Conservation (phyloP, 2,113 vertebrate genomes). For the Castor canadensis region DNA sequence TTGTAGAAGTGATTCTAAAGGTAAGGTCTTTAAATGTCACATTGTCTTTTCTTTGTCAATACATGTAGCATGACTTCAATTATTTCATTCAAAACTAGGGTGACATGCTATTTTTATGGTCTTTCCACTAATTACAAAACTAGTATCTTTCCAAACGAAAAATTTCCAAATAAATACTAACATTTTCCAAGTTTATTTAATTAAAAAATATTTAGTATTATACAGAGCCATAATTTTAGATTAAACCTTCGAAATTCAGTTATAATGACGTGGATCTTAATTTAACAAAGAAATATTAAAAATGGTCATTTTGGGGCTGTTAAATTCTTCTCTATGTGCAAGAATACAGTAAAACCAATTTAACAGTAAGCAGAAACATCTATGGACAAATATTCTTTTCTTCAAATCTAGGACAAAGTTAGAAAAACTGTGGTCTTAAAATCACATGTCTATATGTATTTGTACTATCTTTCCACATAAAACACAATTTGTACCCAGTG, state of each 20-base stretch:
- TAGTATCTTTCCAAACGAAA: neutral
- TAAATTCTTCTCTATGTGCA: neutral
- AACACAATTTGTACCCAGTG: neutral
- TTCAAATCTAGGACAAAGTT: neutral
- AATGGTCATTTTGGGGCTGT: neutral
- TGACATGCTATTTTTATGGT: neutral
- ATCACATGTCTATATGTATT: neutral
- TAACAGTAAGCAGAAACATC: neutral
- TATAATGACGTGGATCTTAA: neutral
- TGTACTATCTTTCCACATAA: neutral
- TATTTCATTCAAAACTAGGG: neutral
- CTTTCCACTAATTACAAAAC: neutral
- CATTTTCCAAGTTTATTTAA: neutral
- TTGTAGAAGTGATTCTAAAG: neutral
- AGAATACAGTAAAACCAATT: neutral
- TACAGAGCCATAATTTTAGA: neutral
- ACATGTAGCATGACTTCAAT: neutral
- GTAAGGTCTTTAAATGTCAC: neutral
- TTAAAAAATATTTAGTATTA: neutral
- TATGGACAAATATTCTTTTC: neutral
- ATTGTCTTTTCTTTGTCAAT: neutral
- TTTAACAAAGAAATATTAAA: neutral
- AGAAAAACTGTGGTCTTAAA: neutral
- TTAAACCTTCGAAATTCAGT: neutral
- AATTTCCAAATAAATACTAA: neutral